A percentile compares a stretch with the other conserved stretches of the same genome.
These are phyloP conservation scores for Campoletis raptor DNA, from an alignment of 2,888 invertebrate species.

Conservation along the genomic window DNA sequence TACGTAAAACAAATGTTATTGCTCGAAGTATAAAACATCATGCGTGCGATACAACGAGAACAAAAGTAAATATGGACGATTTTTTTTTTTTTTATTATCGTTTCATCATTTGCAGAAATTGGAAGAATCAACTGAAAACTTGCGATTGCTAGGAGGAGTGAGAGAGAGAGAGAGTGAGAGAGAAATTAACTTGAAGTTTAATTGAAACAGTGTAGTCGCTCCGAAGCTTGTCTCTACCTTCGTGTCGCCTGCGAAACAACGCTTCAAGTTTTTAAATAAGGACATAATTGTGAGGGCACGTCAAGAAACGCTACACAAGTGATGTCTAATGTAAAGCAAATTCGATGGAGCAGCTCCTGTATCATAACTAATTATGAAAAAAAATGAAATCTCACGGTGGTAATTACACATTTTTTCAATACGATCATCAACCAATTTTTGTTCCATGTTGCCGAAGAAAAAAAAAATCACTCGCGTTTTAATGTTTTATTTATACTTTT, in stretches of 20 bases:
- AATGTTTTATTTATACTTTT: constrained; percentile 74
- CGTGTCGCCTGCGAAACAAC: not conserved
- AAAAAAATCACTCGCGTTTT: constrained; percentile 70
- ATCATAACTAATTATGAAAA: constrained; percentile 19
- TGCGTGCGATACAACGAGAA: not conserved
- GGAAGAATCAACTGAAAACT: constrained; percentile 27
- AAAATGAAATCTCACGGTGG: constrained; percentile 26
- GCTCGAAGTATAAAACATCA: not conserved
- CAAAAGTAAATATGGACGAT: constrained; percentile 5
- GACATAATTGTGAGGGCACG: not conserved
- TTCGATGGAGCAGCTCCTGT: constrained; percentile 21
- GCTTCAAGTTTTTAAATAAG: not conserved
- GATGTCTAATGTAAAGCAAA: not conserved
- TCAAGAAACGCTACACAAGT: not conserved
- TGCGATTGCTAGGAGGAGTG: not conserved
- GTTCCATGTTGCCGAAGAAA: constrained; percentile 72
- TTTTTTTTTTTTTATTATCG: not conserved
- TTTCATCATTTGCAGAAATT: constrained; percentile 13
- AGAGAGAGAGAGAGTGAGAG: constrained; percentile 8
- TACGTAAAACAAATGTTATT: constrained; percentile 10
- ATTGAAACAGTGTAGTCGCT: not conserved
- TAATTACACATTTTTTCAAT: constrained; percentile 56
- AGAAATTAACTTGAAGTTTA: not conserved
- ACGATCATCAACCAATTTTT: constrained; percentile 72
- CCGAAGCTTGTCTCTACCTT: not conserved